These are phyloP conservation scores for Clarias fuscus DNA, from an alignment of 2,797 vertebrate genomes.

Conservation along the genomic window DNA sequence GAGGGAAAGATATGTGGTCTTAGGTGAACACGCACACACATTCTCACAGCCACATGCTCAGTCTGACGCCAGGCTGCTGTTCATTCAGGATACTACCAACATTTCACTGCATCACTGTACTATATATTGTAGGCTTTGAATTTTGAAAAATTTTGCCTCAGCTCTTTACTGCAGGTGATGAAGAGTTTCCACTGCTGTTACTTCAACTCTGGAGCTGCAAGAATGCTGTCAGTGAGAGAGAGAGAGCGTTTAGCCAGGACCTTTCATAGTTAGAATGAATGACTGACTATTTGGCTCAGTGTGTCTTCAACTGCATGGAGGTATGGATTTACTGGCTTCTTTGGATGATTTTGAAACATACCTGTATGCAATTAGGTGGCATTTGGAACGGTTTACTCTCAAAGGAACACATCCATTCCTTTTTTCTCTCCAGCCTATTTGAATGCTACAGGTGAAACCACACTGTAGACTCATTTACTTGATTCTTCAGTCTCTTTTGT, in stretches of 20 bases:
- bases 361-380: not conserved
- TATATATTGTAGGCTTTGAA: not conserved
- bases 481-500: not conserved
- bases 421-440: not conserved
- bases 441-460: not conserved
- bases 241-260: not conserved
- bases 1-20: constrained; percentile 6
- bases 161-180: constrained; percentile 9
- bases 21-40: constrained; percentile 13
- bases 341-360: not conserved
- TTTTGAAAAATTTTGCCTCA: not conserved
- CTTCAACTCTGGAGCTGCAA: not conserved
- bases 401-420: not conserved
- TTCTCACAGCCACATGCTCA: constrained; percentile 16
- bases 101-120: not conserved
- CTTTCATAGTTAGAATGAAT: not conserved
- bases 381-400: constrained; percentile 8
- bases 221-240: not conserved
- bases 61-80: constrained; percentile 21
- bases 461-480: not conserved
- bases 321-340: constrained; percentile 7
- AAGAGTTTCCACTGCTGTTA: not conserved
- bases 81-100: constrained; percentile 18
- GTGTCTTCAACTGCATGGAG: not conserved
- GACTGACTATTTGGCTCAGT: not conserved